Base-by-base conservation (phyloP, 2,888 invertebrate species). In the Ceriagrion tenellum region DNA sequence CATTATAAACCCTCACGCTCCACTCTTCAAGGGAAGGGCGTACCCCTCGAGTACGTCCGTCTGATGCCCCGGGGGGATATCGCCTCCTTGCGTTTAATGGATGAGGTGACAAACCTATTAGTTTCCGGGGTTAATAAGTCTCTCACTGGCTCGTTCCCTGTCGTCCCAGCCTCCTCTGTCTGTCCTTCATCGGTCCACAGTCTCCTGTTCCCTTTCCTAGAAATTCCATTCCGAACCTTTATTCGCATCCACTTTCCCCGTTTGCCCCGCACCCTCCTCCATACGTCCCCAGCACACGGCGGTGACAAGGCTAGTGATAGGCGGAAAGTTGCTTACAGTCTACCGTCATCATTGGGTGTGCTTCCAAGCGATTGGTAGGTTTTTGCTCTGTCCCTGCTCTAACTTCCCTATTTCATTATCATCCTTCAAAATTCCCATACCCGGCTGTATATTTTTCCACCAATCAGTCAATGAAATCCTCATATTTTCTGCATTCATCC, bases 81-180 rank as follows among this genome's bases (percentile, higher is more conserved):
- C 81, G 35, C 81, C 81, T 81, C 81, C 81, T 81, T 81, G 30
- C 35, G 81, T 81, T 81, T 81, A 81, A 81, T 81, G 81, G 81
- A 81, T 81, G 81, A 81, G 81, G 81, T 81, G 81, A 81, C 81
- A 81, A 81, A 81, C 81, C 81, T 81, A 81, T 81, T 81, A 81
- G 35, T 81, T 81, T 81, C 81, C 81, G 13, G 81, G 81, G 81
- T 81, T 81, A 81, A 81, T 81, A 81, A 81, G 81, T 81, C 81
- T 35, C 18, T 69, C 69, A 23, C 69, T 20, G 20, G 16, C 59
- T 59, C 59, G 20, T 20, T 18, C 16, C 81, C 35, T 81, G 12
- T 35, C 16, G 26, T 35, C 81, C 16, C 81, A 1, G 16, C 13
- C 47, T 26, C 26, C 47, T 47, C 10, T 35, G 16, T 35, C 81